Conservation (phyloP, 2,113 vertebrate genomes). For the Tonatia bakeri region DNA sequence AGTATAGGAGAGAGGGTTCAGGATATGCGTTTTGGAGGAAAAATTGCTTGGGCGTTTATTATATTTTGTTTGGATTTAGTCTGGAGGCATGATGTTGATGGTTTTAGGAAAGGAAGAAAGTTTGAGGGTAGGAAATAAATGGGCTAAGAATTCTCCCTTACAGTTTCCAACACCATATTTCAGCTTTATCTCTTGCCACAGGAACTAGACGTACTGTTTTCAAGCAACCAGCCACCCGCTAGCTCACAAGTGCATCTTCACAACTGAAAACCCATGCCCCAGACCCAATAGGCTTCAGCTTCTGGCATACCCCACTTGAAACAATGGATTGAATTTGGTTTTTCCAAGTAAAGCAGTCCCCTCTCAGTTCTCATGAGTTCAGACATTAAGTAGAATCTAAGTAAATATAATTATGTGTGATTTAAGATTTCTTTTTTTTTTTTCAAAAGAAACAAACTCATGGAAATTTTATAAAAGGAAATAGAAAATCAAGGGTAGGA, state of each 20-base stretch:
- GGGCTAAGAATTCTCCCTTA: background rate
- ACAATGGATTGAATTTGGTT: background rate
- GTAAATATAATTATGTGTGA: constrained; percentile 57
- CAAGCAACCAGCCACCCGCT: background rate
- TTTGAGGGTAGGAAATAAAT: background rate
- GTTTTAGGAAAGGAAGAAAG: background rate
- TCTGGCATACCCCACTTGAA: background rate
- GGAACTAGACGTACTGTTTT: background rate
- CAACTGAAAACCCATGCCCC: background rate
- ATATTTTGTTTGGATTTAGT: background rate
- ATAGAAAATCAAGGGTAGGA: constrained; percentile 55
- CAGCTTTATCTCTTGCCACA: background rate
- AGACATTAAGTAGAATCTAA: constrained; percentile 18
- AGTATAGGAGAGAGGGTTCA: background rate
- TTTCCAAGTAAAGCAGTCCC: background rate
- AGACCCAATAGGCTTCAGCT: background rate
- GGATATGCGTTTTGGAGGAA: background rate
- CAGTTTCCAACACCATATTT: background rate
- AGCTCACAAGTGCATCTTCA: background rate
- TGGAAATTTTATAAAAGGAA: constrained; percentile 68
- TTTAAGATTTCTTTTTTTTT: constrained; percentile 49
- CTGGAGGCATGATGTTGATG: background rate
- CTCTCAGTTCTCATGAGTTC: background rate
- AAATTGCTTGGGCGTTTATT: background rate
- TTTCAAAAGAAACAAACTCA: constrained; percentile 58